These are phyloP conservation scores for Zoanthus sociatus DNA, from an alignment of 92 coral and sea anemone species.

Conservation along the genomic window DNA sequence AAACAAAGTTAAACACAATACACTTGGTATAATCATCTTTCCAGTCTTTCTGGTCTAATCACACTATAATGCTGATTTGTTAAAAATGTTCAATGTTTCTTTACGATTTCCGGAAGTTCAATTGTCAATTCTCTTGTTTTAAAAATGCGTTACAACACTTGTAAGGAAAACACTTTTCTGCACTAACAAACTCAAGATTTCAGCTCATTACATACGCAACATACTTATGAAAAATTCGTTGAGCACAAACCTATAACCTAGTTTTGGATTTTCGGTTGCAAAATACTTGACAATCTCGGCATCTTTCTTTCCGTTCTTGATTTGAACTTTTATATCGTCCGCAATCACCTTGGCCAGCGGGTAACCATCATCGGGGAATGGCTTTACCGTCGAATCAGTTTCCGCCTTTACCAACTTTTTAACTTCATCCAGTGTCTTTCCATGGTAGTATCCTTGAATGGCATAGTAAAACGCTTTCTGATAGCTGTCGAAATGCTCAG, in stretches of 20 bases:
- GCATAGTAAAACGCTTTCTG: conserved; percentile 54
- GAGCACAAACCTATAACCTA: conserved; percentile 61
- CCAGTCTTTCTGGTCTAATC: too few relatives aligned
- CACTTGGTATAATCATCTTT: too few relatives aligned
- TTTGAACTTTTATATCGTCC: conserved; percentile 51
- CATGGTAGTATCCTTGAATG: conserved; percentile 55
- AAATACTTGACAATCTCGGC: conserved; percentile 61
- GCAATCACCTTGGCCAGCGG: conserved; percentile 67
- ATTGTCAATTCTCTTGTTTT: too few relatives aligned
- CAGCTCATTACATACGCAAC: conserved; percentile 23
- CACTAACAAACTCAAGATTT: too few relatives aligned
- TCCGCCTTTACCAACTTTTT: conserved; percentile 35
- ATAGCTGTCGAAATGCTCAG: conserved; percentile 60
- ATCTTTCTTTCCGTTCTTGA: conserved; percentile 60
- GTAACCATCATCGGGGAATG: conserved; percentile 64
- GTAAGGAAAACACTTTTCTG: too few relatives aligned
- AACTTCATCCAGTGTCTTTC: conserved; percentile 38
- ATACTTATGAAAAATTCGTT: conserved; percentile 58
- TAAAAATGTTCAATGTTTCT: too few relatives aligned
- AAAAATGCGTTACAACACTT: too few relatives aligned
- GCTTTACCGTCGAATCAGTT: conserved; percentile 44
- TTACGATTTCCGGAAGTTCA: too few relatives aligned
- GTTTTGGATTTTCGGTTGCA: conserved; percentile 62
- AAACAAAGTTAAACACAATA: too few relatives aligned
- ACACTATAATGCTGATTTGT: too few relatives aligned